These are phyloP conservation scores for Rhinolophus ferrumequinum DNA, from an alignment of 2,113 vertebrate genomes.

Conservation along the genomic window DNA sequence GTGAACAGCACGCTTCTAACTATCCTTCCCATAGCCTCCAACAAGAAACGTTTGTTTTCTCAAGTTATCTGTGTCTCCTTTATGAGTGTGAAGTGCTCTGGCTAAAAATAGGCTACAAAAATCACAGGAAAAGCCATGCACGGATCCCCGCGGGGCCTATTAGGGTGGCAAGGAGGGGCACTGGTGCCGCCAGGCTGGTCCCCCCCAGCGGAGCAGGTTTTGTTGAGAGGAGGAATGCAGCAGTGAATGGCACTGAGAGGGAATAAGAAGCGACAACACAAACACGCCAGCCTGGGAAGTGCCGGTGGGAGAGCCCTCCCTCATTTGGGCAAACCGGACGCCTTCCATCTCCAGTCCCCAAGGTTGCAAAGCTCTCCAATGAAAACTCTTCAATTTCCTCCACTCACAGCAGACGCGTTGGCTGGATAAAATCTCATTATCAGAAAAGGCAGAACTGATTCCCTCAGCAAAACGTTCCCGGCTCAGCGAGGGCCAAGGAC, in stretches of 20 bases:
- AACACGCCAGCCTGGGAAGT: background rate
- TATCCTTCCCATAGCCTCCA: background rate
- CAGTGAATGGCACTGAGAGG: rapidly evolving
- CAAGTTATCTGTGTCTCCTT: background rate
- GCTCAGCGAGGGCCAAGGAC: background rate
- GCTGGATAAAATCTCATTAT: background rate
- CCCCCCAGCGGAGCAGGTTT: background rate
- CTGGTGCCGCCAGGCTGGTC: background rate
- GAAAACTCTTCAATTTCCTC: background rate
- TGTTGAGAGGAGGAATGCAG: background rate
- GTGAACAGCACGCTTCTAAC: rapidly evolving
- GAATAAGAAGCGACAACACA: rapidly evolving
- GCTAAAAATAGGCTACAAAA: slow-evolving; percentile 3
- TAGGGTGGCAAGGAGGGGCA: background rate
- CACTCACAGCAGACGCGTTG: rapidly evolving
- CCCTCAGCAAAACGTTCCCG: rapidly evolving
- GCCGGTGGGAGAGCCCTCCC: background rate
- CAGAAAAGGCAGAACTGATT: background rate
- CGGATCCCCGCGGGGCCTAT: background rate
- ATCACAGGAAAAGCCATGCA: background rate
- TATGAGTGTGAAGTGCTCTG: background rate
- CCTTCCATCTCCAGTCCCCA: rapidly evolving
- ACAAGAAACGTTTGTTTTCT: slow-evolving; percentile 20
- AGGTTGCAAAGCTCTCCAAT: background rate
- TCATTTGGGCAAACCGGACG: rapidly evolving